Percentiles rank a stretch among this genome's conserved stretches.
These are phyloP conservation scores for Ceratosolen fusciceps DNA, from an alignment of 1,140 invertebrate genomes.

Conservation along the genomic window DNA sequence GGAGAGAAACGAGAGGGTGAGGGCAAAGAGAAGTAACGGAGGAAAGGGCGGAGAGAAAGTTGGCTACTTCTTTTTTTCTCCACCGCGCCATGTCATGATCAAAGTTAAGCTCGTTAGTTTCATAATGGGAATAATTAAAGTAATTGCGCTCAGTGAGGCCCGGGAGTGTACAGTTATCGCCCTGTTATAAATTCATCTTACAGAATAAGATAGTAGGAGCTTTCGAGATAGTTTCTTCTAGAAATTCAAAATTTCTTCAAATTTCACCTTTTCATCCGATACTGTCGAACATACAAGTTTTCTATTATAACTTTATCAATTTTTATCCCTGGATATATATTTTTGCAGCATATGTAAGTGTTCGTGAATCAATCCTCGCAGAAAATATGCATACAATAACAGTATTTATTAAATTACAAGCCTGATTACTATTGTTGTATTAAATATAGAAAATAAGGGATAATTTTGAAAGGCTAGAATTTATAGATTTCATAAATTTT, in stretches of 20 bases:
- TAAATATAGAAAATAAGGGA: too few relatives aligned
- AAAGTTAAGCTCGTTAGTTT: slow-evolving; percentile 39
- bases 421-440: too few relatives aligned
- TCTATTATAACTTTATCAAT: too few relatives aligned
- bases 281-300: too few relatives aligned
- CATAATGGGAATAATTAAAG: slow-evolving; percentile 44
- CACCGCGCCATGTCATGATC: slow-evolving; percentile 2
- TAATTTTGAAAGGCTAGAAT: too few relatives aligned
- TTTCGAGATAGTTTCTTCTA: not conserved
- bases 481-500: too few relatives aligned
- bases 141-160: slow-evolving; percentile 18
- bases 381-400: too few relatives aligned
- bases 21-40: slow-evolving; percentile 4
- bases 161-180: slow-evolving; percentile 25
- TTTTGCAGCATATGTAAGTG: too few relatives aligned
- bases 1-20: not conserved
- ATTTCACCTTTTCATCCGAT: not conserved
- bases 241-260: slow-evolving; percentile 1
- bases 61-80: slow-evolving; percentile 16
- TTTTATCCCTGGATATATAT: too few relatives aligned
- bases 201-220: not conserved
- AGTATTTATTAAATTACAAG: too few relatives aligned
- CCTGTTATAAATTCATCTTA: slow-evolving; percentile 29
- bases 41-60: slow-evolving; percentile 1
- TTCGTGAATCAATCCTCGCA: too few relatives aligned